A percentile compares a stretch with the other conserved stretches of the same genome.
Conservation (phyloP, 2,888 invertebrate species). For the Notodonta dromedarius region DNA sequence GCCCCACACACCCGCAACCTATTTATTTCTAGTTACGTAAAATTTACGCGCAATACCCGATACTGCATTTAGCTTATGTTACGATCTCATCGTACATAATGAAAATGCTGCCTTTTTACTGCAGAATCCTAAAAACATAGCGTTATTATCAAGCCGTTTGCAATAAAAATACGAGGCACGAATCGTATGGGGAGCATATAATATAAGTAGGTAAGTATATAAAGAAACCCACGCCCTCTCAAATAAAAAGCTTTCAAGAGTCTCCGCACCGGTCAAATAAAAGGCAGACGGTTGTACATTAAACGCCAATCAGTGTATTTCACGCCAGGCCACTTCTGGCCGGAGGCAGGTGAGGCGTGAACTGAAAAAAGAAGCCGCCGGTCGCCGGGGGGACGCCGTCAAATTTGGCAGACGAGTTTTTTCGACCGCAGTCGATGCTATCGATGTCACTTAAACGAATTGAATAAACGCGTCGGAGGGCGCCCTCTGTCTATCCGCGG, state of each 20-base stretch:
- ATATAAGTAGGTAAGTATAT: slow-evolving; percentile 35
- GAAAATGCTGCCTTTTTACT: background rate
- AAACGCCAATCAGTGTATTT: slow-evolving; percentile 75
- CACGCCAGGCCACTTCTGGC: slow-evolving; percentile 63
- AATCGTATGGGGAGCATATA: slow-evolving; percentile 23
- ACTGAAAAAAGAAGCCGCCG: slow-evolving; percentile 71
- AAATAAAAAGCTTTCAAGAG: slow-evolving; percentile 47
- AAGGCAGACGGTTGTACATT: slow-evolving; percentile 61
- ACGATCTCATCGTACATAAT: slow-evolving; percentile 50
- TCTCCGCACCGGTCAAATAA: slow-evolving; percentile 45
- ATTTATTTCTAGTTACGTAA: slow-evolving; percentile 85
- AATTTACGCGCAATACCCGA: slow-evolving; percentile 83
- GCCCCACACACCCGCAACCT: slow-evolving; percentile 84
- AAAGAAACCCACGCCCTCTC: slow-evolving; percentile 41
- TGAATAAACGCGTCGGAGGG: slow-evolving; percentile 79
- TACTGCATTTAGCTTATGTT: slow-evolving; percentile 80
- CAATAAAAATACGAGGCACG: slow-evolving; percentile 22
- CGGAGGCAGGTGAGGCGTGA: slow-evolving; percentile 72
- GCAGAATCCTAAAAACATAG: background rate
- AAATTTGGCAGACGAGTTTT: slow-evolving; percentile 77
- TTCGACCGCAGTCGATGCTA: slow-evolving; percentile 76
- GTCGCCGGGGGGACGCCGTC: slow-evolving; percentile 62
- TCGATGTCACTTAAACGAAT: slow-evolving; percentile 84
- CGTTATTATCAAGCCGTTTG: background rate
- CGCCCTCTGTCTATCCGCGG: slow-evolving; percentile 49